Evolutionary conservation across 2,888 invertebrate genomes (phyloP).

Genomic region (Xanthorhoe designata): DNA sequence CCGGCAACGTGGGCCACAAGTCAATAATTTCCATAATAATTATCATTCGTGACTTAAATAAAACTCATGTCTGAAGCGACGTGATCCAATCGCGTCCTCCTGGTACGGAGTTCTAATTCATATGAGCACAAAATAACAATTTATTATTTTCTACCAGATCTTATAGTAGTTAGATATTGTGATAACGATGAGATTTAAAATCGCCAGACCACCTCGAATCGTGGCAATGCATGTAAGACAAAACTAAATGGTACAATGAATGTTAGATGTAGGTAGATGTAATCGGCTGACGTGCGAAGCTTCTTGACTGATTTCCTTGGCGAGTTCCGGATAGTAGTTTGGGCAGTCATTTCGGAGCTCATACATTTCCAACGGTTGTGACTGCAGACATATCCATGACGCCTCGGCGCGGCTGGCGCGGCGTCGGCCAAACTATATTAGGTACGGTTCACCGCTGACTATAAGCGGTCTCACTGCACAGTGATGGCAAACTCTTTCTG

Average conservation of each 20-base stretch:
- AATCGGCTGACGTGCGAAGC: constrained; percentile 67
- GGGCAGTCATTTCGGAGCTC: constrained; percentile 64
- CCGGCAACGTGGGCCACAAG: constrained; percentile 45
- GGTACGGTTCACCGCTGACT: constrained; percentile 38
- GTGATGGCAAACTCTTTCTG: constrained; percentile 71
- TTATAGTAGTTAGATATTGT: constrained; percentile 82
- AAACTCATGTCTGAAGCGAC: constrained; percentile 37
- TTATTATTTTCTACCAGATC: constrained; percentile 80
- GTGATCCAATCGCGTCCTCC: constrained; percentile 40
- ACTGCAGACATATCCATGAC: constrained; percentile 80
- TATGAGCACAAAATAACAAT: constrained; percentile 80
- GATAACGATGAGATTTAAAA: constrained; percentile 84
- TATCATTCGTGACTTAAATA: constrained; percentile 36
- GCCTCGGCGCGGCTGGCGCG: constrained; percentile 21
- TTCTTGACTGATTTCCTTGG: constrained; percentile 68
- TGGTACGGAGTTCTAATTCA: constrained; percentile 58
- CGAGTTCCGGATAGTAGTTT: constrained; percentile 57
- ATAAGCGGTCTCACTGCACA: constrained; percentile 56
- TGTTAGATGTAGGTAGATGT: constrained; percentile 69
- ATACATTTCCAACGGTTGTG: constrained; percentile 76
- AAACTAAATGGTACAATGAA: constrained; percentile 80
- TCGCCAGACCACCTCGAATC: constrained; percentile 65
- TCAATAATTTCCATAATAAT: constrained; percentile 42
- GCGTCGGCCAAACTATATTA: constrained; percentile 28
- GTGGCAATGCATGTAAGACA: constrained; percentile 73